These are phyloP conservation scores for Actinemys pallida DNA, from an alignment of 2,113 vertebrate species.

Conservation along the genomic window DNA sequence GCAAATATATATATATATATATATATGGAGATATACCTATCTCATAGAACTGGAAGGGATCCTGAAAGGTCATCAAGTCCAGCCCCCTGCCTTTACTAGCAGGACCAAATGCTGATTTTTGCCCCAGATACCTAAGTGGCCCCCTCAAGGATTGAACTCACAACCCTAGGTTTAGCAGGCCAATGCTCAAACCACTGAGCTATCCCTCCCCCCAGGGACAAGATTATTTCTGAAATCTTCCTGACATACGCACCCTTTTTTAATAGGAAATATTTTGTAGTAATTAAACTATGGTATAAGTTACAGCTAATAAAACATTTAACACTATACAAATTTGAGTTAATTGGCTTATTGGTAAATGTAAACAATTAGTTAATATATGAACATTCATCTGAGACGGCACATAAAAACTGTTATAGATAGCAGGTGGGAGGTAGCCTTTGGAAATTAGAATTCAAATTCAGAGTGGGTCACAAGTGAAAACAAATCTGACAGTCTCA, in stretches of 20 bases:
- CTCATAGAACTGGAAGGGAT: too few relatives aligned
- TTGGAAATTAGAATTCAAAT: background rate
- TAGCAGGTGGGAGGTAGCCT: background rate
- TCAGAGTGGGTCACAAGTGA: background rate
- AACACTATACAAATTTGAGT: background rate
- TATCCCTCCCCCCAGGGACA: background rate
- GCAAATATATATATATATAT: background rate
- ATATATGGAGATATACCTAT: too few relatives aligned
- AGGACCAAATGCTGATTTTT: too few relatives aligned
- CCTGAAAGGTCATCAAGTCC: too few relatives aligned
- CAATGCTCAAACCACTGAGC: too few relatives aligned
- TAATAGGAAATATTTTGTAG: background rate
- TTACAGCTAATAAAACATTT: background rate
- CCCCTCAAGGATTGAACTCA: too few relatives aligned
- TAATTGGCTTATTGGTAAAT: background rate
- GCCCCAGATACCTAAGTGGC: too few relatives aligned
- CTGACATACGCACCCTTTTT: background rate
- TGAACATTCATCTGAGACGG: too few relatives aligned
- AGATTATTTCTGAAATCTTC: background rate
- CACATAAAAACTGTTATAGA: background rate
- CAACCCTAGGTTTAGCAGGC: too few relatives aligned
- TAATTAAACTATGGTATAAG: background rate
- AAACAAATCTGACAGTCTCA: background rate
- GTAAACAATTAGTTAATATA: background rate
- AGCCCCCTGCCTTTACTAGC: too few relatives aligned